Percentiles rank a stretch among this genome's conserved stretches.
Evolutionary conservation across 2,888 invertebrate species (phyloP).

Genomic region (Nasonia oneida): DNA sequence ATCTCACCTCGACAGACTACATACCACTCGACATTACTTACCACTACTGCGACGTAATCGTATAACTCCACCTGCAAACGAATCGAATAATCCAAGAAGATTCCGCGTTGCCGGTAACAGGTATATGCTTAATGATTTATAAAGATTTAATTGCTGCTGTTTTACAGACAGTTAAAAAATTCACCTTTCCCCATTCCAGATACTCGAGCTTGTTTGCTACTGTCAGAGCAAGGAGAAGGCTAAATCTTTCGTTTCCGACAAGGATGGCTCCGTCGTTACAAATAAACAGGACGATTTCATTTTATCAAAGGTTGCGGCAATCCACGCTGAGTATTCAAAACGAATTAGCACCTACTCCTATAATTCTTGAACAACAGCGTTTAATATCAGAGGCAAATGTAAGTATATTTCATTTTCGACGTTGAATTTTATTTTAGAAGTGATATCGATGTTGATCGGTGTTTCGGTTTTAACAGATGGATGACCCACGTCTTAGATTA

Average conservation of each 20-base stretch:
- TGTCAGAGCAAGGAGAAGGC: neutral
- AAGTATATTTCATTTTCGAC: neutral
- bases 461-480: slow-evolving; percentile 11
- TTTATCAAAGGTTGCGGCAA: too few species aligned
- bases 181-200: neutral
- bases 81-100: too few species aligned
- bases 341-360: neutral
- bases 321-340: too few species aligned
- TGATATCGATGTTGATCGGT: neutral
- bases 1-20: too few species aligned
- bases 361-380: neutral
- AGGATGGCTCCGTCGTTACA: neutral
- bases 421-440: neutral
- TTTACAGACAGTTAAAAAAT: neutral
- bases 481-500: slow-evolving; percentile 64
- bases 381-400: neutral
- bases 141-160: neutral
- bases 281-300: too few species aligned
- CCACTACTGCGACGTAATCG: too few species aligned
- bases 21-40: too few species aligned
- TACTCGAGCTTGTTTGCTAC: neutral
- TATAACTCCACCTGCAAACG: neutral
- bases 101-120: neutral
- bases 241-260: neutral
- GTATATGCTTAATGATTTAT: neutral